phyloP scores from a whole-genome alignment of 2,888 invertebrate genomes.

The Pherbina coryleti region DNA sequence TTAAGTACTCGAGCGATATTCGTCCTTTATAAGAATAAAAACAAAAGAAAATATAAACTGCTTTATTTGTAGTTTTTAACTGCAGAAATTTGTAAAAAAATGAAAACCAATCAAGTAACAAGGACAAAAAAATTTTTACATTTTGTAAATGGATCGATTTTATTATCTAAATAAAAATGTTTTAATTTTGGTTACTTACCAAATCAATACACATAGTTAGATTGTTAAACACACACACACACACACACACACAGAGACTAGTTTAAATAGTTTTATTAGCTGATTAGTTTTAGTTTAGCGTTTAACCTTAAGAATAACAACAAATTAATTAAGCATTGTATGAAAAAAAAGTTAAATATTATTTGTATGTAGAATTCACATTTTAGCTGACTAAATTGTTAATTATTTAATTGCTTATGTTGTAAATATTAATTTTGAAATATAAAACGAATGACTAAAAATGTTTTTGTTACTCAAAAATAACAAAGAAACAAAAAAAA shows the following conservation, averaged over 20 bases:
- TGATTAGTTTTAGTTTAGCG: not conserved
- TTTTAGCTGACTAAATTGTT: constrained; percentile 29
- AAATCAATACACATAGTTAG: not conserved
- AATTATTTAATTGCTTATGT: constrained; percentile 44
- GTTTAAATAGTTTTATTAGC: constrained; percentile 9
- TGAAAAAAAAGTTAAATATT: not conserved
- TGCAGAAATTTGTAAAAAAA: constrained; percentile 32
- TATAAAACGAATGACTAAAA: constrained; percentile 17
- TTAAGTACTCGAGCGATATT: constrained; percentile 46
- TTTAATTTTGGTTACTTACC: not conserved
- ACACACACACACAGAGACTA: not conserved
- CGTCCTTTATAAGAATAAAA: constrained; percentile 41
- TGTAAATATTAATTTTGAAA: constrained; percentile 48
- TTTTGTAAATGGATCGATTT: constrained; percentile 70
- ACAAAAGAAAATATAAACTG: not conserved
- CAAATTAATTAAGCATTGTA: constrained; percentile 1
- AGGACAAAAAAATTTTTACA: constrained; percentile 48
- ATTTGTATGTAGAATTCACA: not conserved
- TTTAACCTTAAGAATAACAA: not conserved
- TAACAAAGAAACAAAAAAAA: constrained; percentile 15
- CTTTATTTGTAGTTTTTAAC: constrained; percentile 42
- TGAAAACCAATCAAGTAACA: constrained; percentile 11
- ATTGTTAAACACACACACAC: not conserved
- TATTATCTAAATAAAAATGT: constrained; percentile 50
- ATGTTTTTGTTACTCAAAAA: not conserved